Evolutionary conservation across 1,140 invertebrate genomes (phyloP), one percentile per base, ranked within the genome.

Genomic region (Bombus affinis): DNA sequence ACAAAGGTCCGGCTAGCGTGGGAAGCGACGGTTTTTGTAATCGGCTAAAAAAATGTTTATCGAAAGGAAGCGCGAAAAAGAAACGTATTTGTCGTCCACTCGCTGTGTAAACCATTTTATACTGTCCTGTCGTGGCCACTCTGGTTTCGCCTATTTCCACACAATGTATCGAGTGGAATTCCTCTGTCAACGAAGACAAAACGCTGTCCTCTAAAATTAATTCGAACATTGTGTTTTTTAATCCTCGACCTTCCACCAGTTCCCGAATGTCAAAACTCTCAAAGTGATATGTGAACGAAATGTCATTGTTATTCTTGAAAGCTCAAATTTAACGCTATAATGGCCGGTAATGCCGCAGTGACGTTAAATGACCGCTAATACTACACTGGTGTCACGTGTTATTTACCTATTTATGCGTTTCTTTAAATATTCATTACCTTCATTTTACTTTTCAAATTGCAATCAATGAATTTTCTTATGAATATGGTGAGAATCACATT

Each of bases 41-140:
- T 84, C 82, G 82, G 82, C 32, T 57, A 37, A 84, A 84, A 84
- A 79, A 71, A 83, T 70, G 73, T 78, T 77, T 83, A 83, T 78
- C 82, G 81, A 79, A 79, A 68, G 82, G 68, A 84, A 53, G 62
- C 8, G 47, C 37, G 66, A 53, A 44, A 79, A 68, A 47, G 42
- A 53, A 81, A n/a, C 35, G 72, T 76, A 62, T 83, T 83, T 83
- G 81, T 47, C 59, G 81, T 66, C 71, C 59, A 66, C 72, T 75
- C 53, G 71, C 12, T 32, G 71, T 70, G 82, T 71, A 79, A 71
- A 84, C 39, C 75, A 76, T 39, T 79, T 66, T 22, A 65, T 47
- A 13, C 10, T 42, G 37, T n/a, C 15, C 44, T 59, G 18, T 47
- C 37, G 66, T 4, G 37, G 12, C 37, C 70, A 6, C 37, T 28